phyloP scores from a whole-genome alignment of 2,113 vertebrate genomes.

The Trichomycterus rosablanca region DNA sequence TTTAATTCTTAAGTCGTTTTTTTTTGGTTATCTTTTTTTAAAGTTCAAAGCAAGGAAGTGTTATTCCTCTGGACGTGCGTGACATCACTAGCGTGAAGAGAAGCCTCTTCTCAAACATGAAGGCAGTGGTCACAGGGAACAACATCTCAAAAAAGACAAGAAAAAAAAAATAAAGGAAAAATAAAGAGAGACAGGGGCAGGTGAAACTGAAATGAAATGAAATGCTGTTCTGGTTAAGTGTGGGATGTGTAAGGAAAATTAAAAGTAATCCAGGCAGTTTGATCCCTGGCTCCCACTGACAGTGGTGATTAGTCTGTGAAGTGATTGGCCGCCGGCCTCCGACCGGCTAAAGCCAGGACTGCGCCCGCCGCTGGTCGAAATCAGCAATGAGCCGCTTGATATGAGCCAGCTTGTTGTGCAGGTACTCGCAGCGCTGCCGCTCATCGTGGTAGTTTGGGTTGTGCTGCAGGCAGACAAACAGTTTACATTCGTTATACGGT shows the following conservation, averaged over 20 bases:
- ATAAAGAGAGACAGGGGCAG: slow-evolving; percentile 21
- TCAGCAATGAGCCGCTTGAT: slow-evolving; percentile 83
- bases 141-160: slow-evolving; percentile 32
- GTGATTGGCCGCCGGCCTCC: slow-evolving; percentile 21
- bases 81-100: slow-evolving; percentile 38
- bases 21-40: slow-evolving; percentile 48
- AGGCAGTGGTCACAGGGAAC: slow-evolving; percentile 35
- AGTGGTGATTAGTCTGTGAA: slow-evolving; percentile 12
- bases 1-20: slow-evolving; percentile 43
- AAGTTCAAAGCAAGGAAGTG: slow-evolving; percentile 46
- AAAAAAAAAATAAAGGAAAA: slow-evolving; percentile 27
- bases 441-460: slow-evolving; percentile 79
- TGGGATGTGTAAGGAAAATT: background rate
- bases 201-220: slow-evolving; percentile 55
- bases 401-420: slow-evolving; percentile 87
- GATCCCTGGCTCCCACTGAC: slow-evolving; percentile 28
- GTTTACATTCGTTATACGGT: background rate
- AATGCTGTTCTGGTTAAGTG: slow-evolving; percentile 52
- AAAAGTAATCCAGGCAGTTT: slow-evolving; percentile 8
- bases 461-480: slow-evolving; percentile 57
- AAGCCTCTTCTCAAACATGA: slow-evolving; percentile 12
- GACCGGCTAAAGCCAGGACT: slow-evolving; percentile 65
- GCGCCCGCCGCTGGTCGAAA: slow-evolving; percentile 73
- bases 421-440: slow-evolving; percentile 82
- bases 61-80: slow-evolving; percentile 54